Evolutionary conservation across 2,113 vertebrate species (phyloP), one percentile per base, ranked within the genome.

Genomic region (Semnornis frantzii): DNA sequence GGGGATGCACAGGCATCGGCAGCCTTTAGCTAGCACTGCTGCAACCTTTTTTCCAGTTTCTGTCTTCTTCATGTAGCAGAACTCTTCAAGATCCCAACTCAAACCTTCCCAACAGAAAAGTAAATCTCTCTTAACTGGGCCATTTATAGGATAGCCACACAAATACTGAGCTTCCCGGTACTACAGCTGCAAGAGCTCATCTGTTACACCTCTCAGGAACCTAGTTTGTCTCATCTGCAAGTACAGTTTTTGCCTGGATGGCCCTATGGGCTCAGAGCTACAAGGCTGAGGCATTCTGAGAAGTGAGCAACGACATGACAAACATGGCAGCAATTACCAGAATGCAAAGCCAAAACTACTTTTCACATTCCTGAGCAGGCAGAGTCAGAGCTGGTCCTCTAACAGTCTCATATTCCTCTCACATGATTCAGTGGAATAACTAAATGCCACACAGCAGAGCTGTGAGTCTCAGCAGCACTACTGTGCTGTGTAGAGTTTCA

Each of bases 1-100:
- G 16, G 20, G 23, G 9, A 7, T 14, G 12, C 9, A 15, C 27
- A 66, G 39, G 19, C 1, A 0, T 70, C 37, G 46, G 44, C 11
- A 15, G 10, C 28, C 31, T 48, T 24, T 31, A 63, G 48, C 18
- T 58, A 44, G 4, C 65, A n/a, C 25, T 34, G 44, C 0, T 63
- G 39, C 62, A 69, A 70, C 18, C 19, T 58, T 33, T 65, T 44
- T 37, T 55, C 27, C 39, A 30, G 25, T 65, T 85, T 17, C 72
- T 5, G 3, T 0, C 30, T 10, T 14, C 28, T 76, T 44, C 44
- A 65, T 0, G 13, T 0, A 65, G 72, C 28, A 70, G 46, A 83
- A 86, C 11, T 48, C 19, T 15, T 62, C n/a, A 50, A 33, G 42
- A 44, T 30, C 30, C 46, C 57, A 77, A 0, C 17, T 63, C 57